Evolutionary conservation across 2,113 vertebrate species (phyloP), one percentile per base, ranked within the genome.

Genomic region (Grammomys dolichurus): DNA sequence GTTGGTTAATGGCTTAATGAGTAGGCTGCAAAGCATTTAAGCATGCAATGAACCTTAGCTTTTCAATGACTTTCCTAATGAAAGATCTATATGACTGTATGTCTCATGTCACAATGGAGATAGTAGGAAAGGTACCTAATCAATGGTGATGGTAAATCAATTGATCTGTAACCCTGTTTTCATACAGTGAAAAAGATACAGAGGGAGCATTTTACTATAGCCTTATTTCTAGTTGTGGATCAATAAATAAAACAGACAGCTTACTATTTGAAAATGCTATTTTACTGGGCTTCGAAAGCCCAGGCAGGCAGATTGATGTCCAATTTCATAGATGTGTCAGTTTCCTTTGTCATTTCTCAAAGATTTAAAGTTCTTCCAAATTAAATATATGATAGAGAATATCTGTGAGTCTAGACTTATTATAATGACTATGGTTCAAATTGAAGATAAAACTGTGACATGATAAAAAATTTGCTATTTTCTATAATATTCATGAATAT

Each of bases 61-160:
- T 98, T 98, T 98, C 98, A 98, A 98, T 98, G 98, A 98, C 98
- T 98, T 97, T 94, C 97, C 95, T 99, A 99, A 99, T 99, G 99
- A 98, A 99, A 99, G 98, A 99, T 99, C 99, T 97, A 99, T 99
- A 98, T 98, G 96, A 98, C 93, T 0, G 65, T 97, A 97, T 98
- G 98, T 98, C 98, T 98, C 95, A 81, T 98, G 98, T 98, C 99
- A 98, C 98, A 98, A 96, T 95, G 98, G 98, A 98, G 98, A 98
- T 98, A 98, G 98, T 96, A 98, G 95, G 97, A 96, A 97, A 98
- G 96, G 97, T 96, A 96, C 96, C 98, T 98, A 99, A 98, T 98
- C 98, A 87, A 98, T 98, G 97, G 97, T 98, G 98, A 99, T 98
- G 98, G 98, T 98, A 99, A 99, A 99, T 99, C 98, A 99, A 98